Conservation (phyloP, 2,797 vertebrate species). For the Oceanodroma leucorhoa region DNA sequence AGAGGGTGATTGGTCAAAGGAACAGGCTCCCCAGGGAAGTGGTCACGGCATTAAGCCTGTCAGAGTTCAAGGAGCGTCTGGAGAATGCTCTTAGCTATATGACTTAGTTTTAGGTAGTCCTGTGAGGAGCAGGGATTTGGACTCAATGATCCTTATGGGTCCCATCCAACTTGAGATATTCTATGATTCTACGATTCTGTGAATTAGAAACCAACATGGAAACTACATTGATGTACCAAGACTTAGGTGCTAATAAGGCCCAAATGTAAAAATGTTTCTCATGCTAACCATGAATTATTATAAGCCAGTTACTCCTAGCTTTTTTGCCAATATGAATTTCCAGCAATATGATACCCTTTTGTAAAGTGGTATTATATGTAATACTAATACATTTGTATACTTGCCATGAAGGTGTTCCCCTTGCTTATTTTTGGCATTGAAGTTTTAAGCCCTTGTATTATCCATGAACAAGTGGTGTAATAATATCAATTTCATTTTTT, state of each 20-base stretch:
- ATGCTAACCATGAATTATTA: neutral
- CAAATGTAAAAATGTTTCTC: neutral
- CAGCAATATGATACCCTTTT: neutral
- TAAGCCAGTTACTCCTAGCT: neutral
- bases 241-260: neutral
- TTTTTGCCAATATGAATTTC: neutral
- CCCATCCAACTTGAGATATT: neutral
- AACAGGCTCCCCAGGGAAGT: neutral
- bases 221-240: neutral
- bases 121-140: neutral
- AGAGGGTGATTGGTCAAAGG: accelerated
- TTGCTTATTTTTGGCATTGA: neutral
- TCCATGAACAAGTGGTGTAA: neutral
- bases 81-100: accelerated
- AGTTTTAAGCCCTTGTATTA: neutral
- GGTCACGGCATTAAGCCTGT: neutral
- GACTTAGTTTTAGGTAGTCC: neutral
- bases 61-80: neutral
- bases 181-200: neutral
- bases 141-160: neutral
- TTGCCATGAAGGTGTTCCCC: neutral
- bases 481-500: neutral
- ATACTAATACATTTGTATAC: neutral
- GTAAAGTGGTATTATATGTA: neutral
- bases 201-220: neutral